Evolutionary conservation across 1,140 invertebrate genomes (phyloP), one percentile per base, ranked within the genome.

Genomic region (Ectropis grisescens): DNA sequence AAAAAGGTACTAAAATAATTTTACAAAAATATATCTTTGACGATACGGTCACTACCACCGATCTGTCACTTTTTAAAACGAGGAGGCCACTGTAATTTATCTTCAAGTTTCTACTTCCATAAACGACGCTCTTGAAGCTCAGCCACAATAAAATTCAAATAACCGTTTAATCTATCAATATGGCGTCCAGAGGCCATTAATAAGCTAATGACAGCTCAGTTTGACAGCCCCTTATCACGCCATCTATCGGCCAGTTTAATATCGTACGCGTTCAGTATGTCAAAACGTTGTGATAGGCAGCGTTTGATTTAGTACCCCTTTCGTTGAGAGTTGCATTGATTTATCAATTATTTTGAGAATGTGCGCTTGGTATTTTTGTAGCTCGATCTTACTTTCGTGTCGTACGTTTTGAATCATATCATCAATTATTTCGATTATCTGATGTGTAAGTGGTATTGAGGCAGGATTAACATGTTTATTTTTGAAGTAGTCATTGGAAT

Each of bases 311-410:
- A 80, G 69, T 80, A 56, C 57, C 61, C 56, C 66, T 66, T 51
- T 49, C 48, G 44, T 61, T 41, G 61, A 53, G 58, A 64, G 65
- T 59, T 72, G 67, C 68, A 74, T 70, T 81, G 72, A 81, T 81
- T 61, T 78, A 81, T 81, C 72, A 81, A 78, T 81, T 56, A 76
- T 78, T 74, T 61, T 26, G 68, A 56, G 65, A 55, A 78, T 81
- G 59, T 58, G 67, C 65, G 62, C 52, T 41, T 70, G 75, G 69
- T 75, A 75, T 78, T 78, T 66, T 70, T 55, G 55, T 66, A 53
- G 49, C 60, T 75, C 58, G 68, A 75, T 71, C 69, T 81, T 74
- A 69, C 65, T 76, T 72, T 75, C 72, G 74, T 78, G 72, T 76
- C 76, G 69, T 62, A 56, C 53, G 34, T 33, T 67, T 67, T 61